Evolutionary conservation across 35 echinoderm and acorn worm species (phyloP), one percentile per base, ranked within the genome.

Genomic region (Acanthaster planci): DNA sequence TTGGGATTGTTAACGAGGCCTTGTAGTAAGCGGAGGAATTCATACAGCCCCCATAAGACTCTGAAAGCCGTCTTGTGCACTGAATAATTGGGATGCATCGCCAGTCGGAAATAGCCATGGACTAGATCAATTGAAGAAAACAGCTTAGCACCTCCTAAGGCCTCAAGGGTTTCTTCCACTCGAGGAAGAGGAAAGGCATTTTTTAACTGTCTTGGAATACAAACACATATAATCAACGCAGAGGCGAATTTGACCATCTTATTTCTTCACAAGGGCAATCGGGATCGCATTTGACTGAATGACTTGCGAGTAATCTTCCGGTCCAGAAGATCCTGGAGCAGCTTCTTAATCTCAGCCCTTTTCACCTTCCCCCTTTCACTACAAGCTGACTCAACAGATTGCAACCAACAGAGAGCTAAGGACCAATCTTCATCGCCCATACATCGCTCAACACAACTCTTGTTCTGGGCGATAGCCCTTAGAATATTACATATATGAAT

Each of bases 181-280:
- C 79, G 47, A 14, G 90, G 87, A 17, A 89, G 67, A 36, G 87
- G 87, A 64, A 92, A 92, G 38, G 90, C 90, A 81, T 97, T 83
- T 40, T 85, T 81, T 37, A 38, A 39, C 22, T 60, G 82, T 44
- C 50, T 82, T 37, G 84, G 84, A 0, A 84, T 96, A n/a, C n/a
- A n/a, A n/a, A n/a, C n/a, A n/a, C n/a, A n/a, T n/a, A n/a, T n/a
- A n/a, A n/a, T n/a, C n/a, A n/a, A n/a, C n/a, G n/a, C n/a, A 92
- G 6, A 92, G 82, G 31, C 59, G 53, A 14, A 64, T 3, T n/a
- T 21, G 2, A 0, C 59, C 59, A 2, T 64, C 59, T 21, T 64
- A 19, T 21, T 64, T 64, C 2, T n/a, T 64, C 12, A 64, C 59
- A 26, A 64, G 1, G 30, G 22, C 59, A 26, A 64, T 21, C 2